Conservation (phyloP, 2,888 invertebrate genomes). For the Strigamia crassipes region DNA sequence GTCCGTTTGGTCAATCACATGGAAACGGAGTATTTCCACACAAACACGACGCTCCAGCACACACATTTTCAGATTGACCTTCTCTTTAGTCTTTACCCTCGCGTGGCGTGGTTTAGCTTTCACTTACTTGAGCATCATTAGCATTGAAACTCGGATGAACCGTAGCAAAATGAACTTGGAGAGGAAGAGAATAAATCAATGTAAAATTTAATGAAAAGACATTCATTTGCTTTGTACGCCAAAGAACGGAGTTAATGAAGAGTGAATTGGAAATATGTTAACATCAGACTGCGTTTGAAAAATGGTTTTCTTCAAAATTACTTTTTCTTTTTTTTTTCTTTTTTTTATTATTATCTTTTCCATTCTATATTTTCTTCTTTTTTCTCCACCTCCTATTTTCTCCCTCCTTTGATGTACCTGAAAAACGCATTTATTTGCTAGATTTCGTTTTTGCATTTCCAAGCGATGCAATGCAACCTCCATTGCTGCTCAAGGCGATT, state of each 20-base stretch:
- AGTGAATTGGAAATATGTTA: conserved; percentile 42
- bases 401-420: conserved; percentile 20
- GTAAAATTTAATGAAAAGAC: conserved; percentile 42
- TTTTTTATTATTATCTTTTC: neutral
- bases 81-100: neutral
- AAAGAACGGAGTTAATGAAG: conserved; percentile 39
- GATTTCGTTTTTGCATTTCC: conserved; percentile 31
- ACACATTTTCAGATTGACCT: conserved; percentile 1
- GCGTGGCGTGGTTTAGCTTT: neutral
- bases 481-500: conserved; percentile 32
- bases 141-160: conserved; percentile 13
- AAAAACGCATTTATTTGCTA: conserved; percentile 38
- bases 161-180: conserved; percentile 22
- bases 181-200: conserved; percentile 29
- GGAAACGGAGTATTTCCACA: conserved; percentile 14
- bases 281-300: conserved; percentile 37
- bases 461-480: conserved; percentile 13
- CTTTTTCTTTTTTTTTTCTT: neutral
- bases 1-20: conserved; percentile 19
- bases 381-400: neutral
- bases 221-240: conserved; percentile 38
- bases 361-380: neutral
- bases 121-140: conserved; percentile 17
- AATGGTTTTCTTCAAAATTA: conserved; percentile 24
- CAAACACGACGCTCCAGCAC: neutral